These are phyloP conservation scores for Dromaius novaehollandiae DNA, from an alignment of 2,113 vertebrate species.

Conservation along the genomic window DNA sequence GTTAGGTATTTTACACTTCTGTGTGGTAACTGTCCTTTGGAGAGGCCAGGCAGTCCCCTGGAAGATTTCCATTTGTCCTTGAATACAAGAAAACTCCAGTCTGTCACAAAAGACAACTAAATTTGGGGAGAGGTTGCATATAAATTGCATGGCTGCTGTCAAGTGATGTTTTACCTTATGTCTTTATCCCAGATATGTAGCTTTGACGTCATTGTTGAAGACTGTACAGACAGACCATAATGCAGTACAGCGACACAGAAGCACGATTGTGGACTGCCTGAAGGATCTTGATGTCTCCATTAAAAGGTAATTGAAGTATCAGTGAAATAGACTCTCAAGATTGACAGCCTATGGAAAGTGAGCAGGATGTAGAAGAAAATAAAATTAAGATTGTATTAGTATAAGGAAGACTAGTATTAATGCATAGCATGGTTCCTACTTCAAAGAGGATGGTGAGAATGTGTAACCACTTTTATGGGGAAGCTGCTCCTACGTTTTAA, in stretches of 20 bases:
- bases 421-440: background rate
- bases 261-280: constrained; percentile 98
- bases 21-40: background rate
- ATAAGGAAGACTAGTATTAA: background rate
- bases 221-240: constrained; percentile 99
- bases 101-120: background rate
- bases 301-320: constrained; percentile 84
- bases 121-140: background rate
- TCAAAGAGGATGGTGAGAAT: background rate
- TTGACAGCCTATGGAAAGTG: background rate
- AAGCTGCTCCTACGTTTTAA: background rate
- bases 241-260: constrained; percentile 96
- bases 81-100: background rate
- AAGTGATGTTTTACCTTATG: background rate
- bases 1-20: background rate
- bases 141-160: background rate
- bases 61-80: background rate
- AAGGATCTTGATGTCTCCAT: constrained; percentile 99
- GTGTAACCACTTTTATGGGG: background rate
- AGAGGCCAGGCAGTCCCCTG: background rate
- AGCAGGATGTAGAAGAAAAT: background rate
- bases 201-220: constrained; percentile 97
- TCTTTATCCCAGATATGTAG: constrained; percentile 87
- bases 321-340: background rate
- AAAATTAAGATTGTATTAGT: background rate